Conservation (phyloP, 2,113 vertebrate species). For the Ammodramus savannarum region DNA sequence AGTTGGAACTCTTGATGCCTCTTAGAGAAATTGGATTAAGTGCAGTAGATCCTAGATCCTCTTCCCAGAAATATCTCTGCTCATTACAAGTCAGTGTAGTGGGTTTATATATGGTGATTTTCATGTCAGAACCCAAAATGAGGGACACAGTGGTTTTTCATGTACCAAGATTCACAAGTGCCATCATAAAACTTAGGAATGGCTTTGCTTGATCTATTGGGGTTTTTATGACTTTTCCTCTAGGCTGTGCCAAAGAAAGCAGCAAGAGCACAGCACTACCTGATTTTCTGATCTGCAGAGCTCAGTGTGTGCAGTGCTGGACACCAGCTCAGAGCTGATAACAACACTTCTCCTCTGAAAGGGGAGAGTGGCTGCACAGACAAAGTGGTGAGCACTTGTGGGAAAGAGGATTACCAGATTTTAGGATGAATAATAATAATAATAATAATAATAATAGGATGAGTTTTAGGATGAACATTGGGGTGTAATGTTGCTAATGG, state of each 20-base stretch:
- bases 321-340: neutral
- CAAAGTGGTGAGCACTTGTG: neutral
- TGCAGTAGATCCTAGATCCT: neutral
- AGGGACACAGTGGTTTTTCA: neutral
- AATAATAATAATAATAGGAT: too few relatives aligned
- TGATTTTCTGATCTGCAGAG: neutral
- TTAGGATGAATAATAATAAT: neutral
- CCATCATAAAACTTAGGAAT: neutral
- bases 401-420: too few relatives aligned
- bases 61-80: slow-evolving; percentile 31
- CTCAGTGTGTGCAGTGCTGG: neutral
- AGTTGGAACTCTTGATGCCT: neutral
- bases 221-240: neutral
- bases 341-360: neutral
- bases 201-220: neutral
- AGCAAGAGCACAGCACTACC: neutral
- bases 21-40: slow-evolving; percentile 56
- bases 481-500: neutral
- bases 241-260: neutral
- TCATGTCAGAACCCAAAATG: neutral
- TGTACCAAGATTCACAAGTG: neutral
- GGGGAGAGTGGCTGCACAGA: neutral
- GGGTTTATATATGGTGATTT: neutral
- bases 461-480: neutral
- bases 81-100: neutral